Evolutionary conservation across 2,888 invertebrate species (phyloP).

Genomic region (Hesperia comma): DNA sequence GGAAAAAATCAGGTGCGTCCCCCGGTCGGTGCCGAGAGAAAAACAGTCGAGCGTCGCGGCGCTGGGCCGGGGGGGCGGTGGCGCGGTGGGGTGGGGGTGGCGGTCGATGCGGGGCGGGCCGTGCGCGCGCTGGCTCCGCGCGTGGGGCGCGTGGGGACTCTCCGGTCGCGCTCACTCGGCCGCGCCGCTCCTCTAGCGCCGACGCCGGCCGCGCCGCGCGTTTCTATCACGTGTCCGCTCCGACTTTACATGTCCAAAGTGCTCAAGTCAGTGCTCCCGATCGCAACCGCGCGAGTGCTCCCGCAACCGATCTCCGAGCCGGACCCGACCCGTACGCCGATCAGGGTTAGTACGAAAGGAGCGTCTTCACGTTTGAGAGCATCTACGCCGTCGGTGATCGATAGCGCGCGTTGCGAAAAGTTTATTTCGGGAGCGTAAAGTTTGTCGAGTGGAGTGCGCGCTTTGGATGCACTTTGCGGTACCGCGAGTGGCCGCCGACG

Average conservation of each 20-base stretch:
- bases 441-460: slow-evolving; percentile 78
- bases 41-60: slow-evolving; percentile 75
- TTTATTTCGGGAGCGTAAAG: slow-evolving; percentile 76
- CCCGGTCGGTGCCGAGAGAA: slow-evolving; percentile 80
- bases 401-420: slow-evolving; percentile 68
- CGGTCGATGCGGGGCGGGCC: slow-evolving; percentile 70
- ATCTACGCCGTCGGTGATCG: slow-evolving; percentile 58
- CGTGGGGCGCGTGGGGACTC: slow-evolving; percentile 62
- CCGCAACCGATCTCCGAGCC: slow-evolving; percentile 76
- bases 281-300: slow-evolving; percentile 78
- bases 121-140: slow-evolving; percentile 68
- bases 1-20: slow-evolving; percentile 84
- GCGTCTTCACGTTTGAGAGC: slow-evolving; percentile 53
- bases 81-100: slow-evolving; percentile 66
- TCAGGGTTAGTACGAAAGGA: slow-evolving; percentile 77
- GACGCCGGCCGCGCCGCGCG: slow-evolving; percentile 78
- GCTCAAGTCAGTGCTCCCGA: slow-evolving; percentile 81
- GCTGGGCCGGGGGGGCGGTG: slow-evolving; percentile 53
- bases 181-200: slow-evolving; percentile 75
- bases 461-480: slow-evolving; percentile 75
- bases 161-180: slow-evolving; percentile 70
- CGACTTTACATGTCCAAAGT: slow-evolving; percentile 80
- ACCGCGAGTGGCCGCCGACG: slow-evolving; percentile 75
- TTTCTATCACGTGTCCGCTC: slow-evolving; percentile 65
- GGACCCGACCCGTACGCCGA: slow-evolving; percentile 75